Base-by-base conservation (phyloP, 2,797 vertebrate species). In the Trematomus bernacchii region DNA sequence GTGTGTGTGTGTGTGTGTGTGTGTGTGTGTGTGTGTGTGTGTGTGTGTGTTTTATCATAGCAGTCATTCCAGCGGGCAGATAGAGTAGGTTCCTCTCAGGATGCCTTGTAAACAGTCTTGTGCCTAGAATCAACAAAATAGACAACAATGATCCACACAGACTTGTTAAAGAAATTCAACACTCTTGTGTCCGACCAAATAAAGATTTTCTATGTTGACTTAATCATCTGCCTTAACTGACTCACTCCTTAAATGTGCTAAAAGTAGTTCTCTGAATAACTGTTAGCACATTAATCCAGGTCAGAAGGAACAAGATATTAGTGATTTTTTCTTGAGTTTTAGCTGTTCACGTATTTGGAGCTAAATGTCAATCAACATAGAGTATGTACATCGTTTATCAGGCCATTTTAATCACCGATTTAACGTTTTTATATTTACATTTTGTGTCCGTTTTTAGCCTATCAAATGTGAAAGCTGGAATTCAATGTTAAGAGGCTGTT, bases 151-250 rank as follows among this genome's bases (percentile, higher is more conserved):
- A 71, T 66, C 68, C 66, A n/a, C 13, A 50, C 43, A 44, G 50
- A 71, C 50, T 47, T 21, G 3, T 54, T 71, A 6, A 37, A 44
- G 73, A 66, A 77, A 69, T 44, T 61, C 11, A 68, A 52, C 71
- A 54, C 59, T 52, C 12, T 27, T 27, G 30, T 55, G 43, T 67
- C n/a, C 0, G 10, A 48, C 58, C 50, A 48, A 75, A 76, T 10
- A 68, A 23, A 66, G n/a, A 30, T 65, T 57, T 53, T 55, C n/a
- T 66, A 2, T 69, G 51, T 66, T 64, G 54, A 55, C 73, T 59
- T 77, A 16, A 61, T 76, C 67, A 42, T 73, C 42, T 43, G 52
- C n/a, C 51, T 84, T 50, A 59, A n/a, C 58, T 83, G 85, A 85
- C 65, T 89, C 82, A 85, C 44, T 66, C 37, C 48, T 42, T 66